Conservation (phyloP, 2,888 invertebrate species). For the Phlogophora meticulosa region DNA sequence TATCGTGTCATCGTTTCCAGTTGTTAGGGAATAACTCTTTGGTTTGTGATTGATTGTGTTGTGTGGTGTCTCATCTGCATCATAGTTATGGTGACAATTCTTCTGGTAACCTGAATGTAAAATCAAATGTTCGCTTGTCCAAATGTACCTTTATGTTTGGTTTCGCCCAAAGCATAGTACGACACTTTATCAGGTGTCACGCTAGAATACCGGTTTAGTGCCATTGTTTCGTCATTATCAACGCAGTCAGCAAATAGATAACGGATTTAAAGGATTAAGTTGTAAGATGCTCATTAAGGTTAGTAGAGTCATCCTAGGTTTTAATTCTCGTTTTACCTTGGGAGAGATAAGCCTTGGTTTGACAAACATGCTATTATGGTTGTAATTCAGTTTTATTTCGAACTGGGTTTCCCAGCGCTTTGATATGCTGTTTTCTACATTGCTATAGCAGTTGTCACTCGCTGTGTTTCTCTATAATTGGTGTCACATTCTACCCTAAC, state of each 20-base stretch:
- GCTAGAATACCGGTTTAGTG: constrained; percentile 31
- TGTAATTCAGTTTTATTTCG: constrained; percentile 26
- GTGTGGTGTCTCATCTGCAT: not conserved
- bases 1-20: no score
- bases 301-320: constrained; percentile 26
- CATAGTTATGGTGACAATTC: no score
- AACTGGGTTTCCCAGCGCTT: constrained; percentile 7
- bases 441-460: not conserved
- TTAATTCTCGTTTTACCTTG: constrained; percentile 18
- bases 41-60: not conserved
- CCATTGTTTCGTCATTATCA: constrained; percentile 45
- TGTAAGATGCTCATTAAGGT: constrained; percentile 46
- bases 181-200: constrained; percentile 51
- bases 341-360: constrained; percentile 22
- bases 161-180: constrained; percentile 28
- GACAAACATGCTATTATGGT: constrained; percentile 16
- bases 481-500: not conserved
- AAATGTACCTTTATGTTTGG: constrained; percentile 27
- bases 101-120: no score
- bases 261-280: constrained; percentile 44
- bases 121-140: not conserved
- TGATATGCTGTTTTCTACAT: not conserved
- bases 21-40: not conserved
- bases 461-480: not conserved
- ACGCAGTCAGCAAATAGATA: constrained; percentile 48